phyloP scores from a whole-genome alignment of 1,140 invertebrate genomes.

The Heliothis subflexa region DNA sequence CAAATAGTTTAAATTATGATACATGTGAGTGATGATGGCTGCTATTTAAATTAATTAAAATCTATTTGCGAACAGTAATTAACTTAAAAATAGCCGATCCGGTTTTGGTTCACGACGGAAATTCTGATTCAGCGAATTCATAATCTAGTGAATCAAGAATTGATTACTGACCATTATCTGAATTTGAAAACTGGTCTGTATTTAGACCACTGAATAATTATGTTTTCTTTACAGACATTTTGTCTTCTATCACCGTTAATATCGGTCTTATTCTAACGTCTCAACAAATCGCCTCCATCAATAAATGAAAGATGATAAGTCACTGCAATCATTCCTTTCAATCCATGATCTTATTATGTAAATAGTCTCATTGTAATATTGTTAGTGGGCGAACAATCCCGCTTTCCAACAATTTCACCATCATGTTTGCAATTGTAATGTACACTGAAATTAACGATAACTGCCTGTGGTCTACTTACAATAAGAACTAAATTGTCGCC shows the following conservation, averaged over 20 bases:
- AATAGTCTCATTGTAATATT: slow-evolving; percentile 43
- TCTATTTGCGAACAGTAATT: slow-evolving; percentile 6
- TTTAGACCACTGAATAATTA: no score
- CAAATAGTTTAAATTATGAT: slow-evolving; percentile 22
- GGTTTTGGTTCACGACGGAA: not conserved
- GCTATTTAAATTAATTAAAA: slow-evolving; percentile 10
- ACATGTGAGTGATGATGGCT: slow-evolving; percentile 28
- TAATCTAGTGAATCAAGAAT: not conserved
- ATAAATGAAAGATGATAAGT: slow-evolving; percentile 6
- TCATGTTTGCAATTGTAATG: slow-evolving; percentile 45
- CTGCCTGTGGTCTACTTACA: slow-evolving; percentile 24
- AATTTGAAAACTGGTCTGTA: no score
- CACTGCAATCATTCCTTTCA: slow-evolving; percentile 9
- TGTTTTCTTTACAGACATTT: not conserved
- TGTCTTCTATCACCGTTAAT: not conserved
- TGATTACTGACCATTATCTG: not conserved
- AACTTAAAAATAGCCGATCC: slow-evolving; percentile 3
- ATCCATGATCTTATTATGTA: slow-evolving; percentile 34
- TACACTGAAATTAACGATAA: slow-evolving; percentile 37
- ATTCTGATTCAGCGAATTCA: not conserved
- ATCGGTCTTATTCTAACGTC: not conserved
- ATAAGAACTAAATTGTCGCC: slow-evolving; percentile 19
- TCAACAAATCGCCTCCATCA: not conserved
- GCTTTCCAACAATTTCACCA: slow-evolving; percentile 45
- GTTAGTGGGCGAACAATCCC: slow-evolving; percentile 24